Evolutionary conservation across 1,140 invertebrate genomes (phyloP), one percentile per base, ranked within the genome.

Genomic region (Vanessa tameamea): DNA sequence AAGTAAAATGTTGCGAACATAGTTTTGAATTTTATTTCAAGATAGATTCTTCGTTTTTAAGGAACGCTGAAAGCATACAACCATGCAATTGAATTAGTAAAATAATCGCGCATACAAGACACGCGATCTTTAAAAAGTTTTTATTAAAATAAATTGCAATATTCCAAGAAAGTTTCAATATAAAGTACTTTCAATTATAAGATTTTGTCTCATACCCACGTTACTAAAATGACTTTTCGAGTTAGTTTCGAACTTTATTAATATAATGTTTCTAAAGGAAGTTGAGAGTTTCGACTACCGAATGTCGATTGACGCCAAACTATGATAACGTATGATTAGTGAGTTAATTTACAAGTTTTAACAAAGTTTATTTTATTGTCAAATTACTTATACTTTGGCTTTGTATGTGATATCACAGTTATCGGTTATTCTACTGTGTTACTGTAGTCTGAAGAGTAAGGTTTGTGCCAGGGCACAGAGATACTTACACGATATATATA

Each of bases 311-410:
- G 51, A 63, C 23, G 26, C 65, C 31, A 59, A 73, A 64, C 66
- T 53, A 53, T 82, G 77, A 43, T 78, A 76, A 83, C 73, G 77
- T 75, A 82, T 78, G 78, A 73, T 59, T 59, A 59, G 15, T 61
- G 31, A 61, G 15, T 8, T 61, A 37, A 31, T 37, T 61, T 31
- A 37, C 14, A 23, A 12, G 23, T 61, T 61, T 59, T 37, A 61
- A 61, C 13, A 23, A 55, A 13, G 47, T 48, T 48, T 48, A n/a
- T 50, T 50, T n/a, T 14, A 50, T 5, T 2, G 12, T 50, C 12
- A 48, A 50, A 13, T 15, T n/a, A 50, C 15, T 15, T 5, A 5
- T 50, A 50, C 6, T n/a, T 13, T n/a, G 0, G 15, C 4, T 50
- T n/a, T n/a, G 13, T 50, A 50, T 1, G 48, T 43, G 9, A 43